Evolutionary conservation across 2,888 invertebrate genomes (phyloP).

Genomic region (Hydropsyche betteni): DNA sequence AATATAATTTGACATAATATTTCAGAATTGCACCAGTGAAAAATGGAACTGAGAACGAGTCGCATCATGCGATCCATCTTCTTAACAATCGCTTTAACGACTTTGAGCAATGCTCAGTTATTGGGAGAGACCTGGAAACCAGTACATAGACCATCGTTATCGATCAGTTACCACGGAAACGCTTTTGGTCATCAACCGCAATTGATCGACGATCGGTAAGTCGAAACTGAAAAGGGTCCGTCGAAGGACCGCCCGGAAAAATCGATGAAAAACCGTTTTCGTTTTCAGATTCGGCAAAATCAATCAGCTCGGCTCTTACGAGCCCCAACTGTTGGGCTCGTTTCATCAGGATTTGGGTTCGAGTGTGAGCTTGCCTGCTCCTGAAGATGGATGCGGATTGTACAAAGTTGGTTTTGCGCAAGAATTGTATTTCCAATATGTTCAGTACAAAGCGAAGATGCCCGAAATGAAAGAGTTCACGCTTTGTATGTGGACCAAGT

Average conservation of each 20-base stretch:
- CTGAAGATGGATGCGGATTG: constrained; percentile 70
- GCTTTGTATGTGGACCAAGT: constrained; percentile 84
- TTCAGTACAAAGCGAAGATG: constrained; percentile 76
- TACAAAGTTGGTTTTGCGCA: constrained; percentile 76
- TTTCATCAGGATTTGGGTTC: constrained; percentile 46
- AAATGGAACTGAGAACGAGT: neutral
- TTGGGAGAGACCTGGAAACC: constrained; percentile 65
- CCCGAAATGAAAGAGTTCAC: constrained; percentile 86
- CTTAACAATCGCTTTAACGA: constrained; percentile 47
- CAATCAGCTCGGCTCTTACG: constrained; percentile 34
- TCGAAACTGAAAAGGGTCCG: neutral
- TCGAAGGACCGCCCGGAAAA: neutral
- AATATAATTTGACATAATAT: neutral
- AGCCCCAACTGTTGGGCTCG: neutral
- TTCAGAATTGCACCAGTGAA: neutral
- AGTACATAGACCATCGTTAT: constrained; percentile 59
- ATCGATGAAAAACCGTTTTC: neutral
- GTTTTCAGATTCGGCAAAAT: constrained; percentile 28
- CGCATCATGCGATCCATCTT: neutral
- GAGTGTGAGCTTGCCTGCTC: constrained; percentile 52
- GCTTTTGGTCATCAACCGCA: constrained; percentile 57
- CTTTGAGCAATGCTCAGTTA: constrained; percentile 56
- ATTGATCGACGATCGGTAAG: constrained; percentile 56
- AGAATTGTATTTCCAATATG: constrained; percentile 75
- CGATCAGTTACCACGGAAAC: constrained; percentile 55